Evolutionary conservation across 2,113 vertebrate species (phyloP).

Genomic region (Daubentonia madagascariensis): DNA sequence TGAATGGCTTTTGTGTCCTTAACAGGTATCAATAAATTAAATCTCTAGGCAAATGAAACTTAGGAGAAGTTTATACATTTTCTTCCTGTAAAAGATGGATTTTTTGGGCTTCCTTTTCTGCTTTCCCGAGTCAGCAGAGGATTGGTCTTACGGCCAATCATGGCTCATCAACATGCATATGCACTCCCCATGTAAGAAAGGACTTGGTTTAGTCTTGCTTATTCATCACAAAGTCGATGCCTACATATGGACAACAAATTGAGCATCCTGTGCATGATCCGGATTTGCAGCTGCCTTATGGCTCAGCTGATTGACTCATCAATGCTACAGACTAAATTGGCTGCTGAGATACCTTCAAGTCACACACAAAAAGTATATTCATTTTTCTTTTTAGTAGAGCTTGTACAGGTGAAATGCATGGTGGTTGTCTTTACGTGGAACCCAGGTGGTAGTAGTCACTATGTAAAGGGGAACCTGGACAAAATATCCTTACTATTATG

Average conservation of each 20-base stretch:
- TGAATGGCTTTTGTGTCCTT: conserved; percentile 64
- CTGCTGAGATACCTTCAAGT: conserved; percentile 52
- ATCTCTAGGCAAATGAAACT: conserved; percentile 74
- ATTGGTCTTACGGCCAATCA: neutral
- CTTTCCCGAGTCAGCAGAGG: conserved; percentile 45
- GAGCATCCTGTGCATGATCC: conserved; percentile 63
- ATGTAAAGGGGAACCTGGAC: neutral
- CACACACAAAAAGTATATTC: neutral
- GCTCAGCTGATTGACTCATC: conserved; percentile 69
- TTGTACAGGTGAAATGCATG: neutral
- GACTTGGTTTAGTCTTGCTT: conserved; percentile 59
- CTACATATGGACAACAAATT: conserved; percentile 69
- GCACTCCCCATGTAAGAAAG: neutral
- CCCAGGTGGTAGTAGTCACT: neutral
- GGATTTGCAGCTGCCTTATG: conserved; percentile 71
- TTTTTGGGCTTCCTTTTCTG: neutral
- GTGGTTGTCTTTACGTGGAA: neutral
- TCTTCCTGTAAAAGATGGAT: conserved; percentile 48
- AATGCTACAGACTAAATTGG: conserved; percentile 62
- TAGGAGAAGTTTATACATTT: conserved; percentile 57
- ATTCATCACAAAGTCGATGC: conserved; percentile 60
- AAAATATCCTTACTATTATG: neutral
- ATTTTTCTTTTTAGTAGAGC: neutral
- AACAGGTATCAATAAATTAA: conserved; percentile 77
- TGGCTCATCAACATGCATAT: neutral